Evolutionary conservation across 2,113 vertebrate species (phyloP).

Genomic region (Gasterosteus aculeatus): DNA sequence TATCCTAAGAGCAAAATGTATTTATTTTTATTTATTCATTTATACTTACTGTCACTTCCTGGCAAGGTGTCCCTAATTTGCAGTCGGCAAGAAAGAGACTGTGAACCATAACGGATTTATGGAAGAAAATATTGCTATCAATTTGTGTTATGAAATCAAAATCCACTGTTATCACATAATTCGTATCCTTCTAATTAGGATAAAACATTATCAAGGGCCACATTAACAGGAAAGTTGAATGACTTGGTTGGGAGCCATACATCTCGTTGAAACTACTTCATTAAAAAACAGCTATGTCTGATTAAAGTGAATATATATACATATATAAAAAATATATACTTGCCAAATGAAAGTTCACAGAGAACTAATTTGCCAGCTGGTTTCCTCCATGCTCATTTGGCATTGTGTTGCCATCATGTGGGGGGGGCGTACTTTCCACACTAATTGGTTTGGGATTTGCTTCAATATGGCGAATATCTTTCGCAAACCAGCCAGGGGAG

Average conservation of each 20-base stretch:
- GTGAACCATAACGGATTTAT: background rate
- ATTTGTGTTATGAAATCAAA: background rate
- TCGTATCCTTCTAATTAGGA: background rate
- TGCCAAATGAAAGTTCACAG: constrained; percentile 25
- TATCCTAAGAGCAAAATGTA: background rate
- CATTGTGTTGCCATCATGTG: constrained; percentile 8
- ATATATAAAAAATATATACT: background rate
- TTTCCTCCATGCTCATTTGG: constrained; percentile 26
- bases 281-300: background rate
- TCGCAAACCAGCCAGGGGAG: constrained; percentile 21
- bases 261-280: constrained; percentile 17
- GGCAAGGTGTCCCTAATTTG: background rate
- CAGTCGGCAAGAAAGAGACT: background rate
- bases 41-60: background rate
- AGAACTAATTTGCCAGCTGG: constrained; percentile 40
- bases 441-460: constrained; percentile 45
- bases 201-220: background rate
- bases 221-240: background rate
- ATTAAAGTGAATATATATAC: constrained; percentile 10
- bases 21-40: background rate
- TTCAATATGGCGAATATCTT: constrained; percentile 31
- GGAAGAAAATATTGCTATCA: background rate
- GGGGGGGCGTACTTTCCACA: constrained; percentile 12
- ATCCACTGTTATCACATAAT: background rate
- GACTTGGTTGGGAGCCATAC: constrained; percentile 1